Evolutionary conservation across 2,113 vertebrate species (phyloP), one percentile per base, ranked within the genome.

Genomic region (Apus apus): DNA sequence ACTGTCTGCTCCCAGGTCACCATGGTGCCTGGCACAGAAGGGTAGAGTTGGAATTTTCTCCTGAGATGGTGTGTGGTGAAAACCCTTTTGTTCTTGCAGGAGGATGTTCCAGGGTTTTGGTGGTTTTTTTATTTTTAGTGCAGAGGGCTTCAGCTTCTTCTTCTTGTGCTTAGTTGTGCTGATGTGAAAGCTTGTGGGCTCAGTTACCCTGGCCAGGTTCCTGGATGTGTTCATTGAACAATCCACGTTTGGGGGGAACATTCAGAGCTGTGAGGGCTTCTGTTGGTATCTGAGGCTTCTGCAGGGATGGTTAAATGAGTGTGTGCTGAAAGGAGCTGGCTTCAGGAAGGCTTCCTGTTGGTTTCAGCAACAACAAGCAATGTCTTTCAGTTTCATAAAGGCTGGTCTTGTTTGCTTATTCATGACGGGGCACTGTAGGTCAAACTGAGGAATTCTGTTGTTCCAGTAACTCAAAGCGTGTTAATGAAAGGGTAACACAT

Each of bases 401-500:
- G 36, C 68, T 90, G 2, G 20, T 46, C 58, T 20, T 13, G 38
- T 54, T 90, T 65, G 53, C 48, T 38, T 32, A 4, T 53, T 74
- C 53, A 1, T 5, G n/a, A 27, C 23, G 13, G 60, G 61, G 38
- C 80, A 62, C 38, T n/a, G 66, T 3, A 6, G 87, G 77, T 57
- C 68, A 27, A 1, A 7, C 45, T 8, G 46, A 61, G 83, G 46
- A 66, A 18, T 48, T 61, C 9, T 40, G 53, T 8, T 36, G 4
- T 70, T 14, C 8, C 36, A 17, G 32, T 32, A 12, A 0, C 13
- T 54, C 4, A 27, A 11, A 4, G 11, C 13, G 2, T 4, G 1
- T 5, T 8, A 5, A 12, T 14, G 5, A 38, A 3, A 4, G 46
- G 0, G 8, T 0, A 1, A 5, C 1, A 1, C 4, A 2, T 9